These are phyloP conservation scores for Caenorhabditis latens DNA, from an alignment of 1,140 invertebrate species.

Conservation along the genomic window DNA sequence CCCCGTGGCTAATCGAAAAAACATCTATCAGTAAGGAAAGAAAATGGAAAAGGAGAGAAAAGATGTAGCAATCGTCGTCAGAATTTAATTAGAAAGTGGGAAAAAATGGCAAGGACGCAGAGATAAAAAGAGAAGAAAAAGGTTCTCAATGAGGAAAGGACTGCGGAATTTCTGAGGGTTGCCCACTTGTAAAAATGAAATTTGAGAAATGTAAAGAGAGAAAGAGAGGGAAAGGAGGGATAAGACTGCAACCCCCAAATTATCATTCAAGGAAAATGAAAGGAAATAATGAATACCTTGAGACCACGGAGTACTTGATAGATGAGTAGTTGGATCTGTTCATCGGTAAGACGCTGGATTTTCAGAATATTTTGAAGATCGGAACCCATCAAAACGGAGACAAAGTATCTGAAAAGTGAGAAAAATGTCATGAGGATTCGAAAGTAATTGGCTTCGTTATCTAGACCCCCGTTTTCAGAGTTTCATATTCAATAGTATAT, in stretches of 20 bases:
- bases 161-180: not conserved
- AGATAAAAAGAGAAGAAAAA: not conserved
- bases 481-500: no score
- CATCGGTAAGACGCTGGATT: constrained; percentile 94
- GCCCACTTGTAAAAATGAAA: not conserved
- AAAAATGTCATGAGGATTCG: not conserved
- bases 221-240: not conserved
- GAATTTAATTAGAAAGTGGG: constrained; percentile 50
- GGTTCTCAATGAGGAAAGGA: not conserved
- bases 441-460: not conserved
- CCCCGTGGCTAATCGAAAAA: constrained; percentile 27
- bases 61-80: constrained; percentile 20
- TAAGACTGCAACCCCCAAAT: not conserved
- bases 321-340: constrained; percentile 97
- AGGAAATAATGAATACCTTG: constrained; percentile 80
- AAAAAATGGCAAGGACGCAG: not conserved
- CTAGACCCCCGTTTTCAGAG: no score
- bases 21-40: constrained; percentile 34
- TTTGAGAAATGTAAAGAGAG: not conserved
- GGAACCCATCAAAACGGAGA: constrained; percentile 97
- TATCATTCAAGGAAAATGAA: not conserved
- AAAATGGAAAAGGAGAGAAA: not conserved
- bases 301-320: constrained; percentile 97
- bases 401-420: constrained; percentile 84
- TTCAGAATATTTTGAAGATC: constrained; percentile 98